A percentile compares a stretch with the other conserved stretches of the same genome.
Conservation (phyloP, 2,888 invertebrate species). For the Tortricodes alternella region DNA sequence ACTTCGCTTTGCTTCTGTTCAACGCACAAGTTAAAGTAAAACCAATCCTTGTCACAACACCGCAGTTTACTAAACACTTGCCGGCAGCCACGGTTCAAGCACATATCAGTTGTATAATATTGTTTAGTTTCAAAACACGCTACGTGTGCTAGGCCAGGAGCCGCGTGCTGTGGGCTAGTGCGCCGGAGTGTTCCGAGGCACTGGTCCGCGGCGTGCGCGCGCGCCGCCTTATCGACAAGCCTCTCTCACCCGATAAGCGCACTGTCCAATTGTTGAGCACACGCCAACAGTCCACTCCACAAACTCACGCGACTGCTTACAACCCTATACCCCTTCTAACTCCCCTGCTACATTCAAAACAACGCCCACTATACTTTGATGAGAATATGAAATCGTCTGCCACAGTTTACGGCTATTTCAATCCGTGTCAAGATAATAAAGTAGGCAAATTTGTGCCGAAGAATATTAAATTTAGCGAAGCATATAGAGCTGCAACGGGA, state of each 20-base stretch:
- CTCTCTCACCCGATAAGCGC: conserved; percentile 69
- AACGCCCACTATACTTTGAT: too few species aligned
- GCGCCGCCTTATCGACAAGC: conserved; percentile 65
- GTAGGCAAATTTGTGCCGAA: neutral
- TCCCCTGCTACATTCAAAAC: neutral
- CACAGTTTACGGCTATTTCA: neutral
- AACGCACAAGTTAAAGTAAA: conserved; percentile 55
- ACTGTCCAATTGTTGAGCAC: conserved; percentile 50
- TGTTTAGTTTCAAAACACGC: conserved; percentile 54
- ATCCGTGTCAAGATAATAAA: neutral
- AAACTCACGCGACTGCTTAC: neutral
- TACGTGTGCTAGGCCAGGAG: conserved; percentile 36
- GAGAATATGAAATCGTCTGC: too few species aligned
- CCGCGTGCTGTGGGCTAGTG: conserved; percentile 44
- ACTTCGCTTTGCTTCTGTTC: conserved; percentile 36
- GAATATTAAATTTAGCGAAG: conserved; percentile 2
- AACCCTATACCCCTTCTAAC: too few species aligned
- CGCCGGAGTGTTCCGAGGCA: conserved; percentile 63
- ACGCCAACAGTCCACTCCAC: conserved; percentile 12
- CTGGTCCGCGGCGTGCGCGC: conserved; percentile 60
- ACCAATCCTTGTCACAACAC: conserved; percentile 60
- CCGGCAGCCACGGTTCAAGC: conserved; percentile 48
- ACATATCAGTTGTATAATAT: conserved; percentile 63
- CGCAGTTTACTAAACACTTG: conserved; percentile 64
- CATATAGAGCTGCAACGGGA: neutral